Percentiles rank a stretch among this genome's conserved stretches.
Conservation (phyloP, 2,113 vertebrate species). For the Platichthys flesus region DNA sequence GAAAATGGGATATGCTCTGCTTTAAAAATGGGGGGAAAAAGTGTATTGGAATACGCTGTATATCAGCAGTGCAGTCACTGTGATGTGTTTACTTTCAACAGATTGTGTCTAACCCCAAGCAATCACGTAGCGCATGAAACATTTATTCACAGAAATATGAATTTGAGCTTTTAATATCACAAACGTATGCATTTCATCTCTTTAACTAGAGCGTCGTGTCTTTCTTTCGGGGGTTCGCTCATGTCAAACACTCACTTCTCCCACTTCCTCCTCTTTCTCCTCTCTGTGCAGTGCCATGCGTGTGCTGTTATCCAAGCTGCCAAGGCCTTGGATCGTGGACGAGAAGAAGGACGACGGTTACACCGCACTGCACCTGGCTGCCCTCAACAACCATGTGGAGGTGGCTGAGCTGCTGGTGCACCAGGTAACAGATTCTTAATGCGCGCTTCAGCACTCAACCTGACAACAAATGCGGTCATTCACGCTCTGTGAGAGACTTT, state of each 20-base stretch:
- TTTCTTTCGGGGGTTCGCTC: conserved; percentile 11
- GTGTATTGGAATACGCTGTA: conserved; percentile 38
- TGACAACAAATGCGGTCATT: conserved; percentile 30
- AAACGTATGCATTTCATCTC: conserved; percentile 17
- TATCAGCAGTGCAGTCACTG: conserved; percentile 42
- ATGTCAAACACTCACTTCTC: background rate
- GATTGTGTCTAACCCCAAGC: conserved; percentile 25
- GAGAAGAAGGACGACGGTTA: conserved; percentile 99
- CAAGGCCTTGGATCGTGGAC: conserved; percentile 97
- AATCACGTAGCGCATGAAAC: conserved; percentile 17
- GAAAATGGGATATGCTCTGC: conserved; percentile 63
- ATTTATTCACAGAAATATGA: conserved; percentile 29
- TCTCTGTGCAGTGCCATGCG: conserved; percentile 91
- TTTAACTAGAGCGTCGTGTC: conserved; percentile 24
- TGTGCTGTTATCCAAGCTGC: conserved; percentile 95
- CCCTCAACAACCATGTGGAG: conserved; percentile 99
- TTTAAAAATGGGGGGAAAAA: conserved; percentile 23
- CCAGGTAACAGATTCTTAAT: conserved; percentile 85
- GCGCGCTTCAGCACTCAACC: conserved; percentile 20
- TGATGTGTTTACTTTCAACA: conserved; percentile 45
- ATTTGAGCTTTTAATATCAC: conserved; percentile 36
- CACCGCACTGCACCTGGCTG: conserved; percentile 96
- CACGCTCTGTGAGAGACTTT: conserved; percentile 2
- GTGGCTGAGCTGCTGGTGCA: conserved; percentile 98
- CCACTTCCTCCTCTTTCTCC: background rate